Percentiles rank a stretch among this genome's conserved stretches.
Evolutionary conservation across 2,797 vertebrate species (phyloP).

Genomic region (Diglossa cyanea): DNA sequence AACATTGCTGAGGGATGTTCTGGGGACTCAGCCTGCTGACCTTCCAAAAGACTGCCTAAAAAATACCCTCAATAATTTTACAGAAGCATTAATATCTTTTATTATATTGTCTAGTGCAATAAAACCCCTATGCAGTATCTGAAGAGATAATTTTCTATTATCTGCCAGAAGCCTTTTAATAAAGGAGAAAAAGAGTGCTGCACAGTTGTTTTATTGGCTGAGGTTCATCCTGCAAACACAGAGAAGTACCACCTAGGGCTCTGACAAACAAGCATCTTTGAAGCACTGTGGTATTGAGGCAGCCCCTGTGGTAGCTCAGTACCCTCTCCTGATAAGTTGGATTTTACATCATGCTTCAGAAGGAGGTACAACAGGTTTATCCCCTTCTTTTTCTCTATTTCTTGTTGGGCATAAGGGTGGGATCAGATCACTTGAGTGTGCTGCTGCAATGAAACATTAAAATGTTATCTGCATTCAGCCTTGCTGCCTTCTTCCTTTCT

Average conservation of each 20-base stretch:
- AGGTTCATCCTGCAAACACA: slow-evolving; percentile 25
- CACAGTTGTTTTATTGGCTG: slow-evolving; percentile 19
- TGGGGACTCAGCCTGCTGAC: not conserved
- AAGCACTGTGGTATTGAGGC: not conserved
- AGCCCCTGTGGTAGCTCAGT: not conserved
- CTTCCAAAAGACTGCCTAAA: not conserved
- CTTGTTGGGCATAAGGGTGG: not conserved
- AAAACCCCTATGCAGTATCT: not conserved
- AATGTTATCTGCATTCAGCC: not conserved
- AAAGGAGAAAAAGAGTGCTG: slow-evolving; percentile 1
- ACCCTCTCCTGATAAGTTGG: not conserved
- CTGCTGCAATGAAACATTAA: not conserved
- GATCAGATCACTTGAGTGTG: not conserved
- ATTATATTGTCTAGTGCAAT: not conserved
- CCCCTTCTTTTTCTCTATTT: not conserved
- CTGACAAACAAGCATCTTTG: slow-evolving; percentile 35
- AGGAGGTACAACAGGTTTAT: not conserved
- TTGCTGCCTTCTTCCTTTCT: not conserved
- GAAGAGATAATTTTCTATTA: slow-evolving; percentile 33
- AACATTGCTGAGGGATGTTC: not conserved
- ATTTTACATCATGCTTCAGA: not conserved
- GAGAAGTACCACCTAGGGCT: slow-evolving; percentile 18
- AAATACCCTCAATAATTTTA: not conserved
- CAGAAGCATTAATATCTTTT: not conserved
- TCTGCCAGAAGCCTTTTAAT: slow-evolving; percentile 39